Base-by-base conservation (phyloP, 2,113 vertebrate genomes). In the Oncorhynchus kisutch region DNA sequence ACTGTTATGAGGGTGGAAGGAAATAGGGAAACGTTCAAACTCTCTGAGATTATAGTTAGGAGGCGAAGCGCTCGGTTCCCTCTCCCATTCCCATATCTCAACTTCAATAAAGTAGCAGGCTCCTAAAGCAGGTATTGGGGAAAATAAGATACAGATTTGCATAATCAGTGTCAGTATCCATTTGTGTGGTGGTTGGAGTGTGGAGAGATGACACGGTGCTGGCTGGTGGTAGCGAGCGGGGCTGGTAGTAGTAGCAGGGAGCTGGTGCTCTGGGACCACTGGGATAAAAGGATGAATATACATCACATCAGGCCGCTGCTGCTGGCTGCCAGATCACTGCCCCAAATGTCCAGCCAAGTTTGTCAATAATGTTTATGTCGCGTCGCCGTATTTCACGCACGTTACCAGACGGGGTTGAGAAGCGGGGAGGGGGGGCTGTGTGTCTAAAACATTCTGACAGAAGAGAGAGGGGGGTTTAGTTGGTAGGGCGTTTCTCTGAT, bases 101-200 rank as follows among this genome's bases (percentile, higher is more conserved):
- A 86, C 88, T 86, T 87, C 88, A 91, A 91, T 91, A 91, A 93
- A 90, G 85, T 83, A 86, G 81, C 82, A 75, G 82, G 74, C 88
- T 92, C 81, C 86, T 90, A 86, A 89, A 89, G 92, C 92, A 93
- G 94, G 93, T 94, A 92, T 88, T 83, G 88, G 83, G 76, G 82
- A 84, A 89, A 87, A 89, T 89, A 92, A 89, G 91, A 92, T 87
- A 77, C 87, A 93, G 93, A 93, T 94, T 94, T 94, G 92, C 93
- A 94, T 94, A 94, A 94, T 94, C 92, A 94, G 88, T 94, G 94
- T 94, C 94, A 94, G 91, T 93, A 92, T 89, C 91, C 86, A 94
- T 94, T 94, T 94, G 88, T 86, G 84, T 88, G 87, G 88, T 81
- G 84, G 91, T 83, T 89, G 87, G 88, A 90, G 90, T 91, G 92